Conservation (phyloP, 2,797 vertebrate genomes). For the Schizothorax lantsangensis region DNA sequence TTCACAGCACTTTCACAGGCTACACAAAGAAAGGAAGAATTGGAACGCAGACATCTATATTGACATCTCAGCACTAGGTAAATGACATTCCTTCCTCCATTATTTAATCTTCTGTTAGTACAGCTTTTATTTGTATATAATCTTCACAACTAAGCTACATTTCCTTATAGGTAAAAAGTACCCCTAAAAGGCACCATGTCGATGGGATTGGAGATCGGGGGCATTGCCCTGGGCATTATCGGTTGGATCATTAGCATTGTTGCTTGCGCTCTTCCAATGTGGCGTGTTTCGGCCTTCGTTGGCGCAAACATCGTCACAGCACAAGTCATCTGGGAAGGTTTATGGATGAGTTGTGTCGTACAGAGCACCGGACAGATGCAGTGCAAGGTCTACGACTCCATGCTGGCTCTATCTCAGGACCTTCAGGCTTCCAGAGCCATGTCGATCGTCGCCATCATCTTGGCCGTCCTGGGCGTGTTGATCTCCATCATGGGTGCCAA, state of each 20-base stretch:
- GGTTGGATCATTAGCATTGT: slow-evolving; percentile 88
- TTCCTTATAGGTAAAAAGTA: slow-evolving; percentile 5
- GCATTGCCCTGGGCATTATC: slow-evolving; percentile 83
- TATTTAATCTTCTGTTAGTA: neutral
- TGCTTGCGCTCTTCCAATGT: slow-evolving; percentile 89
- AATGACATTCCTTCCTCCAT: neutral
- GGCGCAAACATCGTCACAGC: slow-evolving; percentile 92
- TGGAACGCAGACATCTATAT: slow-evolving; percentile 4
- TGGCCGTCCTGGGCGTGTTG: slow-evolving; percentile 83
- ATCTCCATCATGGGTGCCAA: slow-evolving; percentile 91
- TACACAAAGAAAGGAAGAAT: slow-evolving; percentile 55
- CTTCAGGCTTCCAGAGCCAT: slow-evolving; percentile 92
- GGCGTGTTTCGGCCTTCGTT: slow-evolving; percentile 89
- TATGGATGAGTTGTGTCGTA: slow-evolving; percentile 90
- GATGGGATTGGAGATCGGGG: slow-evolving; percentile 92
- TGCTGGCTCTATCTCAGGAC: slow-evolving; percentile 85
- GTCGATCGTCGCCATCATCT: slow-evolving; percentile 85
- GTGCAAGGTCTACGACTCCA: slow-evolving; percentile 89
- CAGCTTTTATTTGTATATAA: neutral
- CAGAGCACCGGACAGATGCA: slow-evolving; percentile 95
- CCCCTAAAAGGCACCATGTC: slow-evolving; percentile 80
- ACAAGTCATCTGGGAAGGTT: slow-evolving; percentile 86
- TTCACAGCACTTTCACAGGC: slow-evolving; percentile 66
- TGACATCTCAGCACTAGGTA: slow-evolving; percentile 15
- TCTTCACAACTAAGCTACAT: neutral